Conservation (phyloP, 2,888 invertebrate genomes). For the Papilio demoleus region DNA sequence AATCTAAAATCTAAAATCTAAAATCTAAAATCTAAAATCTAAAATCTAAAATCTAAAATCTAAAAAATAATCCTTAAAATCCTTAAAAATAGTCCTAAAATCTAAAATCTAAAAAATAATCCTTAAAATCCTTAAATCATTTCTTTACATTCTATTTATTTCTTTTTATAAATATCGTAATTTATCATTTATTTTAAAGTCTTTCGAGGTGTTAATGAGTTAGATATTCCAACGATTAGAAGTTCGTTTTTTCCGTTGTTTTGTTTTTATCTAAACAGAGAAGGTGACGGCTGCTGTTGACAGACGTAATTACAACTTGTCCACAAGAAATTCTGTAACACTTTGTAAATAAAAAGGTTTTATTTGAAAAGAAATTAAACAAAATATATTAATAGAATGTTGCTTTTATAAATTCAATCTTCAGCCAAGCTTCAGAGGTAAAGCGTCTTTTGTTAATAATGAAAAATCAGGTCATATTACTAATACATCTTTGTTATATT, state of each 20-base stretch:
- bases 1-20: too few relatives aligned
- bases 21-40: too few relatives aligned
- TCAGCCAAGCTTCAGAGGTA: not conserved
- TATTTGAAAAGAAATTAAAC: not conserved
- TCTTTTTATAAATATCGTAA: not conserved
- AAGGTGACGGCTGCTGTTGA: slow-evolving; percentile 28
- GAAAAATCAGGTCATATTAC: not conserved
- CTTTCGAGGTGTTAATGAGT: not conserved
- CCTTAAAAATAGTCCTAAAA: too few relatives aligned
- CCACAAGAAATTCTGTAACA: slow-evolving; percentile 18
- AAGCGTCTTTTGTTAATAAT: not conserved
- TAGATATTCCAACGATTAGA: not conserved
- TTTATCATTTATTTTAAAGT: not conserved
- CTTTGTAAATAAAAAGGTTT: not conserved
- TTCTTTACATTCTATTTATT: too few relatives aligned
- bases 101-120: too few relatives aligned
- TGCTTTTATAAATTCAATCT: not conserved
- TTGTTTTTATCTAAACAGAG: slow-evolving; percentile 15
- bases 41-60: too few relatives aligned
- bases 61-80: too few relatives aligned
- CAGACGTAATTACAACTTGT: slow-evolving; percentile 37
- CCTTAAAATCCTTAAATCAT: too few relatives aligned
- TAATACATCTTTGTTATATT: not conserved
- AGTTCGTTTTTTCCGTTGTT: slow-evolving; percentile 20
- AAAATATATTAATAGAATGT: not conserved